Conservation (phyloP, 2,888 invertebrate species). For the Lepetodrilus schrolli region DNA sequence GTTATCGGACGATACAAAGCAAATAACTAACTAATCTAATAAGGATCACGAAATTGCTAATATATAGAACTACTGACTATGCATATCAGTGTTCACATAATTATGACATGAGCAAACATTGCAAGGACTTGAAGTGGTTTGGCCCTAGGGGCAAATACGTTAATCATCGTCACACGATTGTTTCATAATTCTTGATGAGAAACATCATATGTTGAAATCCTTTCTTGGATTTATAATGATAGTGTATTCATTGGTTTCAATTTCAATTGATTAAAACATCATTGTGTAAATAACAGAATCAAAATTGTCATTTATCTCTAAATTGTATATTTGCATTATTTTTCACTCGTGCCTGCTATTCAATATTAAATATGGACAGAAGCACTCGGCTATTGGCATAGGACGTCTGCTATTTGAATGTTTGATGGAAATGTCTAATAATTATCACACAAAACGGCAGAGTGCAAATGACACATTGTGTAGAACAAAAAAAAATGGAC, state of each 20-base stretch:
- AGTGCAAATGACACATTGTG: constrained; percentile 20
- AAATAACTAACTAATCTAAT: too few species aligned
- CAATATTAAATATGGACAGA: constrained; percentile 13
- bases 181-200: neutral
- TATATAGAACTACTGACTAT: too few species aligned
- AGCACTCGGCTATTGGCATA: neutral
- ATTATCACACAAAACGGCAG: constrained; percentile 9
- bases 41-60: too few species aligned
- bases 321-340: constrained; percentile 27
- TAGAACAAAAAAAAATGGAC: constrained; percentile 1
- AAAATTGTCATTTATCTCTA: neutral
- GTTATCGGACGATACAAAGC: too few species aligned
- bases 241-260: constrained; percentile 11
- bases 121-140: neutral
- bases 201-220: constrained; percentile 6
- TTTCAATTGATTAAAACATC: constrained; percentile 14
- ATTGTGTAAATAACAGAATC: constrained; percentile 3
- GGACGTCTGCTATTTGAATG: constrained; percentile 9
- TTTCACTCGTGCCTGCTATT: neutral
- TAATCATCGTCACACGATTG: neutral
- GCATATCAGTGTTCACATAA: too few species aligned
- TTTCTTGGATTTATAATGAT: neutral
- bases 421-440: constrained; percentile 24
- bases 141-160: neutral
- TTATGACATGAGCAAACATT: neutral